Conservation (phyloP, 2,888 invertebrate species). For the Mythimna lalbum region DNA sequence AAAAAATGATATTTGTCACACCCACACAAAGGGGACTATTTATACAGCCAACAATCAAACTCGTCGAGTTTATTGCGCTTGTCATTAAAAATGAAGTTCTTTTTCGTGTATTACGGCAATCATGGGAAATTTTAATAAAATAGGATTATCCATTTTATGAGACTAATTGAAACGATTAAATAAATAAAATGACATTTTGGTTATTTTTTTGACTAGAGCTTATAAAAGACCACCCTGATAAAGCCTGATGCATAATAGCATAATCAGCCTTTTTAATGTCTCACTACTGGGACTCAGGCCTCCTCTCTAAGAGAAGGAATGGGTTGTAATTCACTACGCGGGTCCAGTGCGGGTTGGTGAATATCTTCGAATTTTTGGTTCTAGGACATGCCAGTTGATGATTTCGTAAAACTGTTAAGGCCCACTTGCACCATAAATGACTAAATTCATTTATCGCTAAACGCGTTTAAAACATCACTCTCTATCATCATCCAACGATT, state of each 20-base stretch:
- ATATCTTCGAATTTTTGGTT: too few species aligned
- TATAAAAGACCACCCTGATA: background rate
- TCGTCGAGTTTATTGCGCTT: slow-evolving; percentile 33
- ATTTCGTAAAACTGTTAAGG: background rate
- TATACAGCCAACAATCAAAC: slow-evolving; percentile 45
- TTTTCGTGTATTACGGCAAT: slow-evolving; percentile 28
- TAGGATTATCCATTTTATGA: slow-evolving; percentile 9
- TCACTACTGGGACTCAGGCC: too few species aligned
- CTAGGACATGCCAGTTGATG: too few species aligned
- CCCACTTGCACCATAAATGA: background rate
- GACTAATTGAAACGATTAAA: slow-evolving; percentile 10
- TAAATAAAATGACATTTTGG: slow-evolving; percentile 12
- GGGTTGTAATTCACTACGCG: too few species aligned
- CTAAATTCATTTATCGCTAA: background rate
- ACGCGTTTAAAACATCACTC: background rate
- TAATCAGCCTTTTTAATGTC: too few species aligned
- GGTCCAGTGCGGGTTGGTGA: too few species aligned
- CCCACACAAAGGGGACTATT: slow-evolving; percentile 61
- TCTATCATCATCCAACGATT: background rate
- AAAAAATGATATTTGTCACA: slow-evolving; percentile 67
- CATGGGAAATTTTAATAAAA: slow-evolving; percentile 21
- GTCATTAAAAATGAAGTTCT: slow-evolving; percentile 33
- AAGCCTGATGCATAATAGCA: too few species aligned
- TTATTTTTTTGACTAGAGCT: slow-evolving; percentile 2
- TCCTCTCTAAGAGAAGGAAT: too few species aligned